A percentile compares a stretch with the other conserved stretches of the same genome.
phyloP scores from a whole-genome alignment of 2,888 invertebrate species.

The Stenchaetothrips biformis region DNA sequence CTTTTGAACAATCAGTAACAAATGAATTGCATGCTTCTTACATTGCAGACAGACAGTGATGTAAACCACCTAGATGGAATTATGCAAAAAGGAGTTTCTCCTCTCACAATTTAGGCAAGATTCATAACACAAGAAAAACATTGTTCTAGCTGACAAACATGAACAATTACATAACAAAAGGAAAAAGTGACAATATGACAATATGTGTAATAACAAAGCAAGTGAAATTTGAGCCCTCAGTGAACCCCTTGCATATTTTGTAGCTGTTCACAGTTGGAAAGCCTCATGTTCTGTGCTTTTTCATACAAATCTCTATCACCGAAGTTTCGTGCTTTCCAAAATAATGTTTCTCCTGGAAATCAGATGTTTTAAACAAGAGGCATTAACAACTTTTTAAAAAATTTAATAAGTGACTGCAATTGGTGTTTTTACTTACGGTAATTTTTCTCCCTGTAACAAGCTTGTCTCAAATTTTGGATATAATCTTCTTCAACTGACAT shows the following conservation, averaged over 20 bases:
- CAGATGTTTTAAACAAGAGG: constrained; percentile 29
- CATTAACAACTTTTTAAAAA: background rate
- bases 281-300: constrained; percentile 78
- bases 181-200: too few species aligned
- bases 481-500: constrained; percentile 95
- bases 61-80: too few species aligned
- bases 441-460: constrained; percentile 90
- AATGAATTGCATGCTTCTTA: too few species aligned
- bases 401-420: constrained; percentile 5
- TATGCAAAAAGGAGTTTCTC: too few species aligned
- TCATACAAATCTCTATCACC: constrained; percentile 79
- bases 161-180: background rate
- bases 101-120: background rate
- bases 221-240: background rate
- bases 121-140: background rate
- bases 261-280: constrained; percentile 67
- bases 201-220: background rate
- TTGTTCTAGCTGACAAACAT: background rate
- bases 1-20: too few species aligned
- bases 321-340: constrained; percentile 91
- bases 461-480: constrained; percentile 75
- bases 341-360: constrained; percentile 76
- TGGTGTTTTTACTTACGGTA: constrained; percentile 58
- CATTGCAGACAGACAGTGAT: too few species aligned
- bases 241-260: constrained; percentile 1